Evolutionary conservation across 2,797 vertebrate genomes (phyloP).

Genomic region (Phyllotis vaccarum): DNA sequence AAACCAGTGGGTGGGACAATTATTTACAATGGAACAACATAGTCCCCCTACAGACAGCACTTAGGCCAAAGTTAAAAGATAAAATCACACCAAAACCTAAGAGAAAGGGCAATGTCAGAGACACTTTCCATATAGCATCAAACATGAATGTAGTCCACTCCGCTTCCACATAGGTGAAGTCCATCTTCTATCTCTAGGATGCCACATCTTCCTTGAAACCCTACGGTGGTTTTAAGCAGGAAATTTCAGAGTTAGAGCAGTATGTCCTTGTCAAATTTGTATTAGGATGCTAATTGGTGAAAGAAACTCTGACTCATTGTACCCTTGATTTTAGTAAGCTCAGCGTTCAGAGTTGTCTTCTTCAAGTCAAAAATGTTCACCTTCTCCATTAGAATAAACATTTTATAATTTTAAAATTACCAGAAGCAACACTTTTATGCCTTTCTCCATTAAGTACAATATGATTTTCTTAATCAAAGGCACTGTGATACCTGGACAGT

Average conservation of each 20-base stretch:
- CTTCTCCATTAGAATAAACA: not conserved
- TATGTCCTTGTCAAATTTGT: slow-evolving; percentile 93
- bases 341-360: not conserved
- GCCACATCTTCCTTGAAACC: slow-evolving; percentile 91
- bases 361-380: not conserved
- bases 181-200: slow-evolving; percentile 88
- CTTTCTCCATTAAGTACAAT: not conserved
- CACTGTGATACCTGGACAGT: not conserved
- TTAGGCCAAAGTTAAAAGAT: slow-evolving; percentile 48
- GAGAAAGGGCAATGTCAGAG: slow-evolving; percentile 85
- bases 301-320: slow-evolving; percentile 90
- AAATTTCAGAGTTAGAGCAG: slow-evolving; percentile 93
- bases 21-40: too few relatives aligned
- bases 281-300: slow-evolving; percentile 92
- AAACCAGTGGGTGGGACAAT: too few relatives aligned
- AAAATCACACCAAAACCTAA: slow-evolving; percentile 81
- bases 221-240: slow-evolving; percentile 91
- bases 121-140: slow-evolving; percentile 87
- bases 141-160: slow-evolving; percentile 86
- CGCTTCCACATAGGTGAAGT: slow-evolving; percentile 88
- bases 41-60: too few relatives aligned
- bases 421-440: not conserved
- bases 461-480: not conserved
- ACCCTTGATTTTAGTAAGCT: not conserved
- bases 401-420: not conserved